Conservation (phyloP, 2,113 vertebrate genomes). For the Tenebrosternarchus preto region DNA sequence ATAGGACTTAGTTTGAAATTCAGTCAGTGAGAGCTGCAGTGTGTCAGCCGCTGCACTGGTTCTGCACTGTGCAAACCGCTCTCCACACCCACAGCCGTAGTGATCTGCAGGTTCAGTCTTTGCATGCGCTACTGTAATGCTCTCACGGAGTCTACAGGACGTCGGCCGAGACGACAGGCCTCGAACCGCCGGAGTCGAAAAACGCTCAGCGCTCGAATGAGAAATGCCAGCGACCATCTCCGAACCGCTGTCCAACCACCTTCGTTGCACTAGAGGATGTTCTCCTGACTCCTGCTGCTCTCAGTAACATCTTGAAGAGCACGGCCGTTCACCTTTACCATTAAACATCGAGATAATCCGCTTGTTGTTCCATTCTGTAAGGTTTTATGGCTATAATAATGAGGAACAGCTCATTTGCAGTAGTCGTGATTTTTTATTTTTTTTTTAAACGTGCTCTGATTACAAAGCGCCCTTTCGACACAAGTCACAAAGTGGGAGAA, state of each 20-base stretch:
- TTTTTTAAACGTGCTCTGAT: not conserved
- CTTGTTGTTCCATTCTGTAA: not conserved
- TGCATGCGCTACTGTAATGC: slow-evolving; percentile 14
- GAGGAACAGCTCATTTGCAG: not conserved
- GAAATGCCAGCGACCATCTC: no score
- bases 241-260: no score
- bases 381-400: not conserved
- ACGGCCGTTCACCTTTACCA: no score
- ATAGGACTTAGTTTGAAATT: slow-evolving; percentile 40
- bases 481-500: not conserved
- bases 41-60: slow-evolving; percentile 35
- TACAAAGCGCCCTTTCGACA: not conserved
- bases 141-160: slow-evolving; percentile 16
- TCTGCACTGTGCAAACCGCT: slow-evolving; percentile 33
- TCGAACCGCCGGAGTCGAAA: not conserved
- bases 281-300: no score
- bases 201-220: not conserved
- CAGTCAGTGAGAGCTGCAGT: slow-evolving; percentile 28
- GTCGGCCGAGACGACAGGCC: not conserved
- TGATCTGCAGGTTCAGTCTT: slow-evolving; percentile 37
- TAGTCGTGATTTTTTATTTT: not conserved
- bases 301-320: no score
- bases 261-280: no score
- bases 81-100: slow-evolving; percentile 32
- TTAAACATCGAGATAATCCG: no score